Evolutionary conservation across 2,888 invertebrate genomes (phyloP).

Genomic region (Anthrax anthrax): DNA sequence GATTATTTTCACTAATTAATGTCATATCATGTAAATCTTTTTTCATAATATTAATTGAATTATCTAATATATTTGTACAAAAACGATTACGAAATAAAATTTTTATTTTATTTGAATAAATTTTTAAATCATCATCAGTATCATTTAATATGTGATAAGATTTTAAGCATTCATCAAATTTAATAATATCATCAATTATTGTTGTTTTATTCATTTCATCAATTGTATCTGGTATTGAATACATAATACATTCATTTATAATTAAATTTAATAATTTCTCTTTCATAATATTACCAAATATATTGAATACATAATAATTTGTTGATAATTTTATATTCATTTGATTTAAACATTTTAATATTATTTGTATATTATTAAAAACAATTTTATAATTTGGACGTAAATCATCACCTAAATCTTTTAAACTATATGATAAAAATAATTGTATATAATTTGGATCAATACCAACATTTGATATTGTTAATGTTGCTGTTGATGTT

Average conservation of each 20-base stretch:
- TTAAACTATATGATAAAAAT: slow-evolving; percentile 28
- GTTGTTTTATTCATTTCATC: slow-evolving; percentile 52
- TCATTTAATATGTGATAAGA: slow-evolving; percentile 40
- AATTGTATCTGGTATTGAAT: slow-evolving; percentile 62
- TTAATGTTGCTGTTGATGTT: slow-evolving; percentile 17
- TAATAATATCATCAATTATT: slow-evolving; percentile 47
- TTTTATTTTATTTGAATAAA: slow-evolving; percentile 61
- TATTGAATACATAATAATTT: slow-evolving; percentile 24
- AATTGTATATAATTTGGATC: slow-evolving; percentile 17
- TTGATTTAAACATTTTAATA: slow-evolving; percentile 22
- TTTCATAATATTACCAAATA: slow-evolving; percentile 42
- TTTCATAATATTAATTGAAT: slow-evolving; percentile 57
- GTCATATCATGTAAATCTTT: slow-evolving; percentile 66
- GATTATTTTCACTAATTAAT: slow-evolving; percentile 38
- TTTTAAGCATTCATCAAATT: slow-evolving; percentile 49
- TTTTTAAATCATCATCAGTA: slow-evolving; percentile 43
- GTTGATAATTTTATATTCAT: slow-evolving; percentile 27
- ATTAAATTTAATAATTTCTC: slow-evolving; percentile 48
- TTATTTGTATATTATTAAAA: slow-evolving; percentile 22
- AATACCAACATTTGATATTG: slow-evolving; percentile 21
- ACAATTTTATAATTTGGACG: slow-evolving; percentile 30
- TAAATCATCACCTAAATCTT: slow-evolving; percentile 18
- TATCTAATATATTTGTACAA: slow-evolving; percentile 52
- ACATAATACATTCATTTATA: slow-evolving; percentile 56
- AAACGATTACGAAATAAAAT: slow-evolving; percentile 61